Percentiles rank a stretch among this genome's conserved stretches.
Evolutionary conservation across 2,797 vertebrate genomes (phyloP).

Genomic region (Phyllotis vaccarum): DNA sequence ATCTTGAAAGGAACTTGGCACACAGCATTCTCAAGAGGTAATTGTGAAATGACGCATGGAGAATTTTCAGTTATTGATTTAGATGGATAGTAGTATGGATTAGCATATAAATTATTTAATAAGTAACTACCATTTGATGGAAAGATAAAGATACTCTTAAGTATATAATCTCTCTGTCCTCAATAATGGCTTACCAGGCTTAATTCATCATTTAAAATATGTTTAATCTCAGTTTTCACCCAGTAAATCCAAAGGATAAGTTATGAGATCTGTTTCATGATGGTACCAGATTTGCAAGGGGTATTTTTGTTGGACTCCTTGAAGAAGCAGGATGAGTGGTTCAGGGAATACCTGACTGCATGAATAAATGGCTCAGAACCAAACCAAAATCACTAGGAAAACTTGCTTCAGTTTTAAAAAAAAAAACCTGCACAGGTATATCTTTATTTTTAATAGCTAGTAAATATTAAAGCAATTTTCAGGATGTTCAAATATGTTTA

Average conservation of each 20-base stretch:
- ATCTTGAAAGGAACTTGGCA: constrained; percentile 13
- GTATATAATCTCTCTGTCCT: neutral
- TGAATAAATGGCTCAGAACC: neutral
- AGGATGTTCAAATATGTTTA: neutral
- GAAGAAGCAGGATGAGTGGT: neutral
- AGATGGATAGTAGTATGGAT: neutral
- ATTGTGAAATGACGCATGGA: constrained; percentile 32
- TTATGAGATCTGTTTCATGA: constrained; percentile 23
- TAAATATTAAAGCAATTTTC: constrained; percentile 44
- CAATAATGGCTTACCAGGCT: neutral
- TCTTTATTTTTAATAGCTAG: neutral
- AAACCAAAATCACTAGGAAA: neutral
- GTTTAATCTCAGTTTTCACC: neutral
- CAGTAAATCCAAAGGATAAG: neutral
- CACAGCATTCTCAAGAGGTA: constrained; percentile 28
- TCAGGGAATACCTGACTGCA: neutral
- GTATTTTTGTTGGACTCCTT: constrained; percentile 18
- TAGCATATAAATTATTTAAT: constrained; percentile 41
- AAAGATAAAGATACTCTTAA: constrained; percentile 30
- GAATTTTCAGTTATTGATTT: constrained; percentile 5
- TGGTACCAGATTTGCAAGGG: neutral
- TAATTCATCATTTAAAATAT: constrained; percentile 16
- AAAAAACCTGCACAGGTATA: neutral
- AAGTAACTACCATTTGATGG: constrained; percentile 19
- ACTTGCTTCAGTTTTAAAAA: constrained; percentile 20